Base-by-base conservation (phyloP, 2,888 invertebrate genomes). In the Ellobium chinense region DNA sequence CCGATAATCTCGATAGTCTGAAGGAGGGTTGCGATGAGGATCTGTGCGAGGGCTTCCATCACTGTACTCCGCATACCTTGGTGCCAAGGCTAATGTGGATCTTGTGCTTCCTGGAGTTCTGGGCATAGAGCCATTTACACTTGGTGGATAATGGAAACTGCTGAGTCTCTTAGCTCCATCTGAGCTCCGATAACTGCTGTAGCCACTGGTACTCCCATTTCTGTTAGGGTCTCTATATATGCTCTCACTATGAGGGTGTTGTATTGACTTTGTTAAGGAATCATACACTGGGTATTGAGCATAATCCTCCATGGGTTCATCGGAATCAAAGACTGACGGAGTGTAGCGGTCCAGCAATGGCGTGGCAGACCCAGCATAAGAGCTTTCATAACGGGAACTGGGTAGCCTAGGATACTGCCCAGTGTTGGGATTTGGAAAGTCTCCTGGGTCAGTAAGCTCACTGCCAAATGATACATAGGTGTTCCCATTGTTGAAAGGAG, bases 381-480 rank as follows among this genome's bases (percentile, higher is more conserved):
- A 89, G 24, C 87, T 86, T 65, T 88, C 88, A 79, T 85, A 84
- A 27, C 84, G 83, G 7, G 87, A 82, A 21, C 84, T 85, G 21
- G 81, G 69, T 24, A 77, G 66, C n/a, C 68, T 62, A 0, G 85
- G 78, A 75, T 88, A 88, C n/a, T 86, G 82, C n/a, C n/a, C n/a
- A 0, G 83, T 78, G 5, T 14, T 1, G 73, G 86, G 87, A 12
- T 36, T 24, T 14, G 86, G 83, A 72, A 88, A 81, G 18, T 88
- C 87, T 34, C 88, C 89, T 1, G 88, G 88, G 60, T 90, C 89
- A 1, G 88, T 87, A 63, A 87, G 85, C 69, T 89, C 89, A 21
- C 88, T 86, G 81, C 88, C 88, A 80, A 91, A 91, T 69, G 90
- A 91, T n/a, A 91, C 87, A 80, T 91, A 91, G 1, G 89, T 91